These are phyloP conservation scores for Pristionchus japonicus DNA, from an alignment of 2,888 invertebrate species.

Conservation along the genomic window DNA sequence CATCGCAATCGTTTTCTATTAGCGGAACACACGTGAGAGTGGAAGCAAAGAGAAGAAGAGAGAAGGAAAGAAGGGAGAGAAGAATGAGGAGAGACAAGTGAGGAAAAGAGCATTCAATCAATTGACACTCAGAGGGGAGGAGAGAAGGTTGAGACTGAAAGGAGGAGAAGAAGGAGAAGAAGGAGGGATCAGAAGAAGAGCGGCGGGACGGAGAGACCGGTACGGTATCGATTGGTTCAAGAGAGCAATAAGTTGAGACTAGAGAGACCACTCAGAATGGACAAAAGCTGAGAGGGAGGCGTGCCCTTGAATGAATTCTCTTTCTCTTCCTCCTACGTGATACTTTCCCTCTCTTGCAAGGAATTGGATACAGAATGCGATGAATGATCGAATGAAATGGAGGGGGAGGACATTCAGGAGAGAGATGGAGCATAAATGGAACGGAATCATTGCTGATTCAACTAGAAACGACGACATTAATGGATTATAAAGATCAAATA, in stretches of 20 bases:
- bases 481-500: not conserved
- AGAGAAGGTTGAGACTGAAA: not conserved
- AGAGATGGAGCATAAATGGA: not conserved
- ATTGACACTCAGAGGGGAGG: constrained; percentile 10
- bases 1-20: not conserved
- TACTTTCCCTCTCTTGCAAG: not conserved
- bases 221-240: not conserved
- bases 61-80: not conserved
- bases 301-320: constrained; percentile 1
- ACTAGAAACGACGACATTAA: not conserved
- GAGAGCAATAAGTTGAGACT: not conserved
- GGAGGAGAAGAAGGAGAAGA: not conserved
- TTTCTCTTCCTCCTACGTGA: constrained; percentile 14
- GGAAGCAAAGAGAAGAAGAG: not conserved
- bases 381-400: not conserved
- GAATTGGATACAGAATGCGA: constrained; percentile 2
- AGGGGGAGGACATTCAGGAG: not conserved
- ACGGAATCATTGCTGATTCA: not conserved
- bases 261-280: not conserved
- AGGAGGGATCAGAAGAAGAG: not conserved
- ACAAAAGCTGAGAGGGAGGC: not conserved
- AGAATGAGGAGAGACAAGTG: not conserved
- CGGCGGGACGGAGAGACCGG: not conserved
- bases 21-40: not conserved
- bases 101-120: constrained; percentile 27